A percentile compares a stretch with the other conserved stretches of the same genome.
These are phyloP conservation scores for Caenorhabditis sinica DNA, from an alignment of 2,888 invertebrate genomes.

Conservation along the genomic window DNA sequence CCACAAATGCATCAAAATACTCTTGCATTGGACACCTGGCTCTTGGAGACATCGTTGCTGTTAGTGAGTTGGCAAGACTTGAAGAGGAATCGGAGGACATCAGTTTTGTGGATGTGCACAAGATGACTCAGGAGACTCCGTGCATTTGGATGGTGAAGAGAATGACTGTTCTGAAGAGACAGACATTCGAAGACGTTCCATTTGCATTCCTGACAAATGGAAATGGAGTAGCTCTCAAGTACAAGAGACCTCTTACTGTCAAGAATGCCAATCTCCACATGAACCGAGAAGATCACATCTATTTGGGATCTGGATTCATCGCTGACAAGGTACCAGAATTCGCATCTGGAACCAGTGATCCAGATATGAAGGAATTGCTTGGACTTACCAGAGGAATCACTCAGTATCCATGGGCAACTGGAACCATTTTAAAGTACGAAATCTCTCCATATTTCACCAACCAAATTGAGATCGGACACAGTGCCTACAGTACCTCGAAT, in stretches of 20 bases:
- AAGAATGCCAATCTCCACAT: background rate
- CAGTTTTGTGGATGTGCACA: background rate
- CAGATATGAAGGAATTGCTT: background rate
- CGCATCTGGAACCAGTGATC: background rate
- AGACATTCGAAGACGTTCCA: background rate
- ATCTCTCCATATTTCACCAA: background rate
- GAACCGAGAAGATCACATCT: background rate
- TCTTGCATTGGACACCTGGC: conserved; percentile 16
- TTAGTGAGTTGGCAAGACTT: conserved; percentile 6
- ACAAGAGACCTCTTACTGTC: background rate
- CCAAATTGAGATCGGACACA: background rate
- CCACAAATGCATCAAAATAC: background rate
- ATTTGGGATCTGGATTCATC: conserved; percentile 18
- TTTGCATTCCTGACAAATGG: conserved; percentile 21
- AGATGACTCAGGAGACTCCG: conserved; percentile 8
- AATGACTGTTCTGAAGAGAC: conserved; percentile 13
- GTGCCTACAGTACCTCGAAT: background rate
- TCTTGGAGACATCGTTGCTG: conserved; percentile 33
- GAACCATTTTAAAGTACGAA: conserved; percentile 8
- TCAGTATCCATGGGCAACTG: conserved; percentile 21
- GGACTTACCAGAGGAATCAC: conserved; percentile 4
- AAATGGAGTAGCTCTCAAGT: conserved; percentile 13
- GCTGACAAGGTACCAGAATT: conserved; percentile 15
- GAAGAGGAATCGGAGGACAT: background rate
- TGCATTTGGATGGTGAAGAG: conserved; percentile 24